Conservation (phyloP, 1,140 invertebrate genomes). For the Pteromalus puparum region DNA sequence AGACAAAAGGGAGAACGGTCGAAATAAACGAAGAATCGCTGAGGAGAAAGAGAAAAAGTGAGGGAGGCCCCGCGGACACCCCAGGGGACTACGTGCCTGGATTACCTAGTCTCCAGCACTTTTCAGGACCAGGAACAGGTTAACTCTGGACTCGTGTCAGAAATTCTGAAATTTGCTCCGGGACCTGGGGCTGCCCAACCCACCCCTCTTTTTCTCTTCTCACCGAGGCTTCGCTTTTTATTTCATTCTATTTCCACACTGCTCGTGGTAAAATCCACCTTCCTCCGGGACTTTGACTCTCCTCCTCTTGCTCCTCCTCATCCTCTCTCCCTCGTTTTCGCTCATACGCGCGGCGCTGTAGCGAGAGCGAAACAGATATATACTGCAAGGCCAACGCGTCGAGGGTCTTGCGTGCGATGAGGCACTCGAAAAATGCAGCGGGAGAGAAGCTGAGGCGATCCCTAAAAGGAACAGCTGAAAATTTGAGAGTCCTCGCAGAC, state of each 20-base stretch:
- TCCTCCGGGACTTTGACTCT: conserved; percentile 50
- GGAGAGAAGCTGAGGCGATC: too few species aligned
- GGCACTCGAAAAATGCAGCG: too few species aligned
- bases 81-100: conserved; percentile 58
- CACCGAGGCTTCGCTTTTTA: conserved; percentile 41
- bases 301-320: neutral
- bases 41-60: conserved; percentile 35
- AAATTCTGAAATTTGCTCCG: conserved; percentile 54
- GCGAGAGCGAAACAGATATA: too few species aligned
- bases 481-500: too few species aligned
- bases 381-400: too few species aligned
- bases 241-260: conserved; percentile 43
- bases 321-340: neutral
- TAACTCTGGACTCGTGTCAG: conserved; percentile 54
- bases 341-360: neutral
- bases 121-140: conserved; percentile 47
- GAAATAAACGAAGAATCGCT: conserved; percentile 38
- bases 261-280: conserved; percentile 32
- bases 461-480: too few species aligned
- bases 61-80: conserved; percentile 45
- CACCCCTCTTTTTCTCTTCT: conserved; percentile 35
- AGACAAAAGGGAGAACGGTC: conserved; percentile 22
- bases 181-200: conserved; percentile 41
- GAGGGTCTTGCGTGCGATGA: too few species aligned
- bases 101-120: conserved; percentile 49